A percentile compares a stretch with the other conserved stretches of the same genome.
Evolutionary conservation across 2,888 invertebrate genomes (phyloP).

Genomic region (Rhingia campestris): DNA sequence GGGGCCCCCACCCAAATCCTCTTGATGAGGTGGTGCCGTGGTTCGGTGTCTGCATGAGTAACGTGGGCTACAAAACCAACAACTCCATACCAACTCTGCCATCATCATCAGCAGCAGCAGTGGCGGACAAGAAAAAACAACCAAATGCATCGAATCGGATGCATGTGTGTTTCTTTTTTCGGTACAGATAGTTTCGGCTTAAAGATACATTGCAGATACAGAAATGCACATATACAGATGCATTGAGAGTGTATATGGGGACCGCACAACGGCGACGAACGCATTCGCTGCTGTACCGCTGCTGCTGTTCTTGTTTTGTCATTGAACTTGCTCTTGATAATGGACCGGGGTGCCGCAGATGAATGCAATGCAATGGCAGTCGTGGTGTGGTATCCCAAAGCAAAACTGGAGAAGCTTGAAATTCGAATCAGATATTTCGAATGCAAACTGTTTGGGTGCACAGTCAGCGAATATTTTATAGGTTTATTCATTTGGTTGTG

Average conservation of each 20-base stretch:
- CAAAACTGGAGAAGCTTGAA: constrained; percentile 39
- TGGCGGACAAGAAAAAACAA: constrained; percentile 23
- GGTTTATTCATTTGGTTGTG: neutral
- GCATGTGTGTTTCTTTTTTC: constrained; percentile 23
- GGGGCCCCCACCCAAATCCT: constrained; percentile 55
- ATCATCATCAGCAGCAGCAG: constrained; percentile 28
- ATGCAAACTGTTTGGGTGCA: constrained; percentile 5
- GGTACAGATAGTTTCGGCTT: constrained; percentile 63
- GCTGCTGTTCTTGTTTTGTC: constrained; percentile 70
- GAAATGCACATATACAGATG: constrained; percentile 17
- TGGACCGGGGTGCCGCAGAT: constrained; percentile 49
- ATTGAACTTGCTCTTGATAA: constrained; percentile 74
- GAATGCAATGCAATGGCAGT: constrained; percentile 42
- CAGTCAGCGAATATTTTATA: constrained; percentile 46
- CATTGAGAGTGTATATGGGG: constrained; percentile 28
- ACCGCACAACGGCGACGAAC: constrained; percentile 18
- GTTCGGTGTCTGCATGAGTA: constrained; percentile 59
- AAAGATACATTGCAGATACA: constrained; percentile 28
- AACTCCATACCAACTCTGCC: constrained; percentile 19
- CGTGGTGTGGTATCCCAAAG: constrained; percentile 28
- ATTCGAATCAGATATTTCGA: constrained; percentile 57
- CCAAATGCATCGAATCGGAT: constrained; percentile 23
- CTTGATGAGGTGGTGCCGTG: constrained; percentile 15
- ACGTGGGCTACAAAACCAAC: constrained; percentile 63
- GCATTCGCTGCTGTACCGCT: constrained; percentile 40